Conservation (phyloP, 2,113 vertebrate genomes). For the Scortum barcoo region DNA sequence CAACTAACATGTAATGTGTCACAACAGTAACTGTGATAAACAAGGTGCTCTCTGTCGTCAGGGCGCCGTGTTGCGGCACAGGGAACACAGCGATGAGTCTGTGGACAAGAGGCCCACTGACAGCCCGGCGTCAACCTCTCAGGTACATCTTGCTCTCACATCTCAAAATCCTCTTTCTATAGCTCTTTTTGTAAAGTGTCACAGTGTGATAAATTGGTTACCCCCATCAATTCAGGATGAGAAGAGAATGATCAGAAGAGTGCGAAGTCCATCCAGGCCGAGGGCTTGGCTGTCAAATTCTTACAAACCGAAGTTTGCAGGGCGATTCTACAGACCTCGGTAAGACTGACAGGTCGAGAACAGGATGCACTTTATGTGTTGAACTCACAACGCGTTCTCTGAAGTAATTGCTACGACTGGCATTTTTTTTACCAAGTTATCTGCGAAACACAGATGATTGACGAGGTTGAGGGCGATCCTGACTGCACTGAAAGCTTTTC, state of each 20-base stretch:
- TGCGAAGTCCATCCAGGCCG: conserved; percentile 62
- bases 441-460: background rate
- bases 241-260: conserved; percentile 66
- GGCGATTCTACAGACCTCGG: conserved; percentile 47
- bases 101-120: conserved; percentile 35
- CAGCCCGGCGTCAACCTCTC: background rate
- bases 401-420: accelerated
- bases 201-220: background rate
- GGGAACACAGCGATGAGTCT: conserved; percentile 49
- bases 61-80: conserved; percentile 41
- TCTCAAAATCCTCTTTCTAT: background rate
- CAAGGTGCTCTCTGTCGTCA: background rate
- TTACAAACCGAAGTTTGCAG: conserved; percentile 65
- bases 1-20: background rate
- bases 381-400: background rate
- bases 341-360: conserved; percentile 39
- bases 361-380: background rate
- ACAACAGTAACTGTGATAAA: conserved; percentile 9
- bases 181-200: background rate
- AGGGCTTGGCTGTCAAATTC: conserved; percentile 44
- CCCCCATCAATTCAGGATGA: conserved; percentile 49
- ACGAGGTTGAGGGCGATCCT: background rate
- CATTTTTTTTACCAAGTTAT: background rate
- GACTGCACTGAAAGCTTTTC: background rate
- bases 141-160: conserved; percentile 40